Conservation (phyloP, 2,888 invertebrate species). For the Physocephala rufipes region DNA sequence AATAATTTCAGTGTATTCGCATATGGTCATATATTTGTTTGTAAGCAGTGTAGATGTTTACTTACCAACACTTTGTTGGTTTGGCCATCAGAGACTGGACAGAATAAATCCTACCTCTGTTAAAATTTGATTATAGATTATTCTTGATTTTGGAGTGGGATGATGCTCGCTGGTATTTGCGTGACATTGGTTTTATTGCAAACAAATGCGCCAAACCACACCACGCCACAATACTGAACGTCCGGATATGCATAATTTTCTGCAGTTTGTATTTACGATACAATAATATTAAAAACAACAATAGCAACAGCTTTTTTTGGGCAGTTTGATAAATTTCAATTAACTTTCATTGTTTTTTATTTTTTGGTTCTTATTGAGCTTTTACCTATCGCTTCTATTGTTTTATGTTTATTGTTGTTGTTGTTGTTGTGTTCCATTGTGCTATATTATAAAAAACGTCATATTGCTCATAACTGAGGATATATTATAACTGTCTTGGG, state of each 20-base stretch:
- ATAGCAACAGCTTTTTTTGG: slow-evolving; percentile 9
- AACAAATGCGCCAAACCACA: background rate
- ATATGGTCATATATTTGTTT: too few species aligned
- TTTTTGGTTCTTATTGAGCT: slow-evolving; percentile 17
- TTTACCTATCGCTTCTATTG: background rate
- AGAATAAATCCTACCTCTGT: too few species aligned
- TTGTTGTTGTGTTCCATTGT: too few species aligned
- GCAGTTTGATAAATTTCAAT: slow-evolving; percentile 53
- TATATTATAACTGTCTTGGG: too few species aligned
- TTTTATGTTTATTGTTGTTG: too few species aligned
- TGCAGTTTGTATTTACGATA: slow-evolving; percentile 3
- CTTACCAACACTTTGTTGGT: background rate
- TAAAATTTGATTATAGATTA: background rate
- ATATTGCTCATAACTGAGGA: too few species aligned
- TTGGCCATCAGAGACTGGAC: background rate
- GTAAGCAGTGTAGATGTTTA: too few species aligned
- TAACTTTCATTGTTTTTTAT: slow-evolving; percentile 52
- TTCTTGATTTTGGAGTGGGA: background rate
- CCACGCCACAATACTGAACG: background rate
- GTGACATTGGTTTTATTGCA: background rate
- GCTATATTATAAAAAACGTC: too few species aligned
- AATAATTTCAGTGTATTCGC: slow-evolving; percentile 46
- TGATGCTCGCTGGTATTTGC: background rate
- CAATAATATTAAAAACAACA: too few species aligned
- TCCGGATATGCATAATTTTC: slow-evolving; percentile 18